A percentile compares a stretch with the other conserved stretches of the same genome.
Conservation (phyloP, 2,888 invertebrate genomes). For the Drosophila prolongata region DNA sequence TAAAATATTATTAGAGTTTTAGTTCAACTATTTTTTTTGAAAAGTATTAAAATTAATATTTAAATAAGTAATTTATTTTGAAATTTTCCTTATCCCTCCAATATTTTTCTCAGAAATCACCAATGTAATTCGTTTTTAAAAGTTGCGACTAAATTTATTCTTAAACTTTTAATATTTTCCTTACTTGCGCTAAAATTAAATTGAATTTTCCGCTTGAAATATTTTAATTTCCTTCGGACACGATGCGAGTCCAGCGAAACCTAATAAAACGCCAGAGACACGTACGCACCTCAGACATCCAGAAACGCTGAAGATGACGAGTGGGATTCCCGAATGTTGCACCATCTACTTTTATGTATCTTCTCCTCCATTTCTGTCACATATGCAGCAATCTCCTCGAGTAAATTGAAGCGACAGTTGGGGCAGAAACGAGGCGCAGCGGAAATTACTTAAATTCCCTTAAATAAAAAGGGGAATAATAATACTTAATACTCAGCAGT, state of each 20-base stretch:
- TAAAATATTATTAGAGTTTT: too few relatives aligned
- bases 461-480: not conserved
- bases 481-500: not conserved
- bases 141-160: not conserved
- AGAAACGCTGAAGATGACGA: conserved; percentile 35
- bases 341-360: conserved; percentile 10
- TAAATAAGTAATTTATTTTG: too few relatives aligned
- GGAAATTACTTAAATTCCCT: conserved; percentile 28
- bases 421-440: conserved; percentile 17
- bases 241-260: conserved; percentile 62
- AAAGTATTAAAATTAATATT: too few relatives aligned
- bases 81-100: not conserved
- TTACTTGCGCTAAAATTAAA: conserved; percentile 46
- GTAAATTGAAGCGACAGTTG: conserved; percentile 33
- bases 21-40: too few relatives aligned
- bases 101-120: not conserved
- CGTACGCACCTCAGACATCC: conserved; percentile 59
- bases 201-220: conserved; percentile 70
- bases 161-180: not conserved
- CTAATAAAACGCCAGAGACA: conserved; percentile 62
- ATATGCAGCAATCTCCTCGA: conserved; percentile 42
- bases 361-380: conserved; percentile 29
- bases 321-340: conserved; percentile 25
- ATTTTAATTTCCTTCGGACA: conserved; percentile 70
- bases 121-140: not conserved